These are phyloP conservation scores for Lindbergichthys nudifrons DNA, from an alignment of 2,797 vertebrate species.

Conservation along the genomic window DNA sequence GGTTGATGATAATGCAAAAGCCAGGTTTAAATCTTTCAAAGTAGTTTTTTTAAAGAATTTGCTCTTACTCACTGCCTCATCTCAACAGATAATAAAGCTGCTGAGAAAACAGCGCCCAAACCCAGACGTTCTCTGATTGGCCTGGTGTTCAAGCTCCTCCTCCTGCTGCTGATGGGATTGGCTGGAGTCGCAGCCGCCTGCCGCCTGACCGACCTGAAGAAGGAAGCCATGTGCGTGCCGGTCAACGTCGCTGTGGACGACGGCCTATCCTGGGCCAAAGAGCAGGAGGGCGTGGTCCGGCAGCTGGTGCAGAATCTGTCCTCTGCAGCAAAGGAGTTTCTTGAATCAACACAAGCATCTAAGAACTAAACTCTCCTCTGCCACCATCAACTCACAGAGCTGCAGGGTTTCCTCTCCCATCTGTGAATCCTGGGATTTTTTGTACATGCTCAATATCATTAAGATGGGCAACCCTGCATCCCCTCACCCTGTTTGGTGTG, in stretches of 20 bases:
- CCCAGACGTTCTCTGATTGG: slow-evolving; percentile 79
- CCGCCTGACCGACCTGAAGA: slow-evolving; percentile 87
- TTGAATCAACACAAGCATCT: slow-evolving; percentile 75
- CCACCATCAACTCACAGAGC: slow-evolving; percentile 15
- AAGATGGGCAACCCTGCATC: slow-evolving; percentile 41
- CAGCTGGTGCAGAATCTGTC: slow-evolving; percentile 89
- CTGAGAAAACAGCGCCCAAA: slow-evolving; percentile 69
- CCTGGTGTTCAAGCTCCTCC: slow-evolving; percentile 85
- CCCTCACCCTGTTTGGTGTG: slow-evolving; percentile 47
- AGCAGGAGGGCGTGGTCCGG: slow-evolving; percentile 85
- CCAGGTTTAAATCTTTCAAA: too few relatives aligned
- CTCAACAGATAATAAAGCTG: slow-evolving; percentile 79
- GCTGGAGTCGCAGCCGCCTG: slow-evolving; percentile 82
- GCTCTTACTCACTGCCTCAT: neutral
- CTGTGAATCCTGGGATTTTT: slow-evolving; percentile 42
- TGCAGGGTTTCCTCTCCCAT: slow-evolving; percentile 36
- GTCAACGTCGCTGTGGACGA: slow-evolving; percentile 87
- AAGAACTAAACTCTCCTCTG: slow-evolving; percentile 64
- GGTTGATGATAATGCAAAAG: too few relatives aligned
- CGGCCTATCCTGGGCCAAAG: slow-evolving; percentile 84
- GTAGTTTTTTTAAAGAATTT: too few relatives aligned
- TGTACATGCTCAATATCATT: slow-evolving; percentile 42
- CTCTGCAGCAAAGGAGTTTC: slow-evolving; percentile 61
- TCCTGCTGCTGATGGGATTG: slow-evolving; percentile 85
- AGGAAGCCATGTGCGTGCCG: slow-evolving; percentile 85